Percentiles rank a stretch among this genome's conserved stretches.
These are phyloP conservation scores for Neosilurus hyrtlii DNA, from an alignment of 2,797 vertebrate genomes.

Conservation along the genomic window DNA sequence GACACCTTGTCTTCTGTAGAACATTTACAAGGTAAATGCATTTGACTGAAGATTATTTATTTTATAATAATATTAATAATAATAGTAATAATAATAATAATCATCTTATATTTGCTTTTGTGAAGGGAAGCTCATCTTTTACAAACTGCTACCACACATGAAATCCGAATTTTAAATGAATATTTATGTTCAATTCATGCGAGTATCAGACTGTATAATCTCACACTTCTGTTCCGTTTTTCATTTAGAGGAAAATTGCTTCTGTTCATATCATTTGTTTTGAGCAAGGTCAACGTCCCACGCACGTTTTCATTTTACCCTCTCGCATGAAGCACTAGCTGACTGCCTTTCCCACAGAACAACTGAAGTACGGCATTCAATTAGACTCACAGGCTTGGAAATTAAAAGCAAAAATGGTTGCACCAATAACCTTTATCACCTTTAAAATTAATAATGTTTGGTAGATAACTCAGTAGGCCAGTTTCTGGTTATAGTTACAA, in stretches of 20 bases:
- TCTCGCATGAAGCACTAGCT: constrained; percentile 32
- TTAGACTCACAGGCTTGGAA: constrained; percentile 40
- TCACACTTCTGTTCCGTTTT: constrained; percentile 19
- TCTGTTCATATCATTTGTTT: not conserved
- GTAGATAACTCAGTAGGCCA: not conserved
- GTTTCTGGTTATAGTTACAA: not conserved
- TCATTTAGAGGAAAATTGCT: constrained; percentile 14
- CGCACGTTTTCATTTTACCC: constrained; percentile 17
- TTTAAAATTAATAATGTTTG: constrained; percentile 35
- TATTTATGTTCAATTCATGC: constrained; percentile 2
- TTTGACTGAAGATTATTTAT: not conserved
- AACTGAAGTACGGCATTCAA: constrained; percentile 42
- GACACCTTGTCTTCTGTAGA: not conserved
- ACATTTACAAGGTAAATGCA: not conserved
- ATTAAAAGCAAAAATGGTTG: constrained; percentile 45
- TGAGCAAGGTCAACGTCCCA: constrained; percentile 8
- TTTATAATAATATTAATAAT: not conserved
- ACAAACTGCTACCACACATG: not conserved
- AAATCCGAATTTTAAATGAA: not conserved
- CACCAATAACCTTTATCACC: constrained; percentile 42
- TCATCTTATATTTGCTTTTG: not conserved
- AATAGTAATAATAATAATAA: not conserved
- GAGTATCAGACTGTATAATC: constrained; percentile 4
- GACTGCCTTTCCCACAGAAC: constrained; percentile 40
- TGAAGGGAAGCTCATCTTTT: constrained; percentile 2